These are phyloP conservation scores for Camponotus vicinus DNA, from an alignment of 1,140 invertebrate genomes.

Conservation along the genomic window DNA sequence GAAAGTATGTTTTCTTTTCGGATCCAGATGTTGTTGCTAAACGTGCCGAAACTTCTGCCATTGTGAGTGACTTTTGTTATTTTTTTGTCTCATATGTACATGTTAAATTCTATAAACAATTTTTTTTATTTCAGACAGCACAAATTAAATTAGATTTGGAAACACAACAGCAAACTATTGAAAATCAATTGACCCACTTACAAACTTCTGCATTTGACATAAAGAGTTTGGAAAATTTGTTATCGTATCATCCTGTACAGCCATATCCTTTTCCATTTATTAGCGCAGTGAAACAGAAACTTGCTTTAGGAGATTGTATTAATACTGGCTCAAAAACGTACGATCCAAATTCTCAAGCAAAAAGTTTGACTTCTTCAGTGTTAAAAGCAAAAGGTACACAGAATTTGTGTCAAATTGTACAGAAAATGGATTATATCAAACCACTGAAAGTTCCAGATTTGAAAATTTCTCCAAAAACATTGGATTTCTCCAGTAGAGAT, in stretches of 20 bases:
- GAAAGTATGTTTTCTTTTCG: conserved; percentile 81
- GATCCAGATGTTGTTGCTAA: conserved; percentile 78
- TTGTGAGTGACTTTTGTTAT: conserved; percentile 70
- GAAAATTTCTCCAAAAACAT: conserved; percentile 83
- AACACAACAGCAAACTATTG: conserved; percentile 65
- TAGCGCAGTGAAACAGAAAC: conserved; percentile 83
- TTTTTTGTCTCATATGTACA: not conserved
- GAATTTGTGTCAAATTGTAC: conserved; percentile 65
- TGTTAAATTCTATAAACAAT: not conserved
- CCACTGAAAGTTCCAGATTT: conserved; percentile 83
- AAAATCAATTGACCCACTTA: conserved; percentile 42
- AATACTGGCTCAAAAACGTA: conserved; percentile 72
- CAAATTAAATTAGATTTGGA: conserved; percentile 50
- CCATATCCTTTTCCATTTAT: conserved; percentile 84
- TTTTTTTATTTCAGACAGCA: conserved; percentile 57
- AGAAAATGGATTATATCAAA: conserved; percentile 83
- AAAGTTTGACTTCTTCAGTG: conserved; percentile 53
- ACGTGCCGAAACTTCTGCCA: conserved; percentile 74
- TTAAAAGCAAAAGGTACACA: conserved; percentile 62
- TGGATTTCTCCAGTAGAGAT: conserved; percentile 81
- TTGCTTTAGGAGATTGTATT: conserved; percentile 75
- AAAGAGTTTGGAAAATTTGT: conserved; percentile 75
- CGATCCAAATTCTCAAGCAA: conserved; percentile 68
- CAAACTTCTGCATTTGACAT: conserved; percentile 30
- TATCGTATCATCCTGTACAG: conserved; percentile 77